phyloP scores from a whole-genome alignment of 1,140 invertebrate species.

The Pseudomyrmex dendroicus region DNA sequence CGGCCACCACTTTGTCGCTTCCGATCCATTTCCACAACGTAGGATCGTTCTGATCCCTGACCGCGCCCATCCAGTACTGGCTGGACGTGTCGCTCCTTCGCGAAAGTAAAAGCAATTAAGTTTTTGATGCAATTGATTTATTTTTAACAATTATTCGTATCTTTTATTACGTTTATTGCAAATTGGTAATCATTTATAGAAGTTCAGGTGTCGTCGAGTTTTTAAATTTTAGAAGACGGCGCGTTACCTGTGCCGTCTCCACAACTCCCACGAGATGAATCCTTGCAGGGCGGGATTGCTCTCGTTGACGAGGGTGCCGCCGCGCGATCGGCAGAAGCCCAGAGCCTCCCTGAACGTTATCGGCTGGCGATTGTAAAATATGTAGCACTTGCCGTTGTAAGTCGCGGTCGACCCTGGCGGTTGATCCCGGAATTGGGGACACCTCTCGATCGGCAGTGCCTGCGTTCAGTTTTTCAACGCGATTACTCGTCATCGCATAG shows the following conservation, averaged over 20 bases:
- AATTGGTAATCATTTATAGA: too few relatives aligned
- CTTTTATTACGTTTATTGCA: too few relatives aligned
- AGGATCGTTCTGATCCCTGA: constrained; percentile 91
- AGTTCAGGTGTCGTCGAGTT: too few relatives aligned
- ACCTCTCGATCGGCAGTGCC: constrained; percentile 96
- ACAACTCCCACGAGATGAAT: constrained; percentile 97
- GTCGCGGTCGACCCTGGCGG: constrained; percentile 96
- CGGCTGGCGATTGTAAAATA: constrained; percentile 96
- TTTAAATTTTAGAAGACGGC: neutral
- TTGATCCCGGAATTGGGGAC: constrained; percentile 96
- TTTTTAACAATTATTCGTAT: neutral
- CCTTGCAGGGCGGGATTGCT: constrained; percentile 97
- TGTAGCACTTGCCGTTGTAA: constrained; percentile 98
- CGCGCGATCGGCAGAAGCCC: constrained; percentile 91
- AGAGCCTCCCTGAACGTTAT: constrained; percentile 92
- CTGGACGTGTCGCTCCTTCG: constrained; percentile 93
- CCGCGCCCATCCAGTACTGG: constrained; percentile 97
- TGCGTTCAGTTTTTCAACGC: constrained; percentile 67
- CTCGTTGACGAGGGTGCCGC: constrained; percentile 95
- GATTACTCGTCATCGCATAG: constrained; percentile 1
- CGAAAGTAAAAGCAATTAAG: neutral
- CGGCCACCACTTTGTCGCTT: constrained; percentile 93
- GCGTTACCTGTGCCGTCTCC: constrained; percentile 92
- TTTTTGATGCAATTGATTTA: constrained; percentile 3
- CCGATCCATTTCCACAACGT: constrained; percentile 95